A percentile compares a stretch with the other conserved stretches of the same genome.
Conservation (phyloP, 2,888 invertebrate species). For the Callimorpha dominula region DNA sequence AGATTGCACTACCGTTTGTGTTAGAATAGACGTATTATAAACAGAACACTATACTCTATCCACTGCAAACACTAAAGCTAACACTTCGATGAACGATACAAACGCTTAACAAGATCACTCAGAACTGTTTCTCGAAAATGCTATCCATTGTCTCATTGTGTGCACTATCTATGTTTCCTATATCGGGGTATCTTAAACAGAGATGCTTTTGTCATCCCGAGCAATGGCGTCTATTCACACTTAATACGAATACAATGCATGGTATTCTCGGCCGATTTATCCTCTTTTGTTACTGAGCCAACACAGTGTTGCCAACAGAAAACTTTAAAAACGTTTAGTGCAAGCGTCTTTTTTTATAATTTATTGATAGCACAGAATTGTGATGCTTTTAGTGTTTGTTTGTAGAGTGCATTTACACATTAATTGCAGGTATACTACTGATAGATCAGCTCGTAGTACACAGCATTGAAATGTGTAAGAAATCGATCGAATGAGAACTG, state of each 20-base stretch:
- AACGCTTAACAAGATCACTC: constrained; percentile 19
- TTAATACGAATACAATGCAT: constrained; percentile 75
- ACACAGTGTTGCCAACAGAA: constrained; percentile 58
- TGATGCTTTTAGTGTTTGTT: constrained; percentile 24
- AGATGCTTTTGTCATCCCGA: constrained; percentile 63
- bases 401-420: neutral
- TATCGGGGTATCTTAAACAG: constrained; percentile 55
- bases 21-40: constrained; percentile 37
- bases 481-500: too few species aligned
- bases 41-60: neutral
- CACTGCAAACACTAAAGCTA: neutral
- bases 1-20: neutral
- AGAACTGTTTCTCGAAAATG: constrained; percentile 29
- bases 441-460: too few species aligned
- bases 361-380: constrained; percentile 51
- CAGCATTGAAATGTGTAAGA: too few species aligned
- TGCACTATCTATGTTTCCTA: constrained; percentile 52
- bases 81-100: constrained; percentile 12
- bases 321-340: constrained; percentile 61
- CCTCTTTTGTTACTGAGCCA: constrained; percentile 64
- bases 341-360: constrained; percentile 48
- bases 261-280: constrained; percentile 69
- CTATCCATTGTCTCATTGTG: constrained; percentile 40
- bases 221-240: constrained; percentile 68
- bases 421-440: too few species aligned